A percentile compares a stretch with the other conserved stretches of the same genome.
phyloP scores from a whole-genome alignment of 2,797 vertebrate genomes.

The Rallus crepitans region DNA sequence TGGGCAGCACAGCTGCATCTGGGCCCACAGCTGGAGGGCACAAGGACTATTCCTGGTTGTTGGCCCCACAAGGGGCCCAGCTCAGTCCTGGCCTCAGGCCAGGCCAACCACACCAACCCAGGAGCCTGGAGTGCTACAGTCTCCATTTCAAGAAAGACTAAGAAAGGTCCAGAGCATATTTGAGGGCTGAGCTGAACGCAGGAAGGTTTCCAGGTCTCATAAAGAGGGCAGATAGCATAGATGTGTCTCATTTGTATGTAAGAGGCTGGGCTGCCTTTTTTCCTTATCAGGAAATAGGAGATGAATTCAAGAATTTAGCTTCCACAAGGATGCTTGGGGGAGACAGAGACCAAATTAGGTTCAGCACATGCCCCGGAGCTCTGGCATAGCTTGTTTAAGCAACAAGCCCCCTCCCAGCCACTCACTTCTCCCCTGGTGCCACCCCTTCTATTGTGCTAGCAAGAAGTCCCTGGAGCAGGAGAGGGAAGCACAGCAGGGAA shows the following conservation, averaged over 20 bases:
- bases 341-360: neutral
- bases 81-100: neutral
- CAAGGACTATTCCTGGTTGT: neutral
- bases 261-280: conserved; percentile 19
- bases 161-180: conserved; percentile 51
- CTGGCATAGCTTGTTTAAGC: neutral
- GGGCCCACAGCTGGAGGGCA: conserved; percentile 14
- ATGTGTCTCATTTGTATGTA: neutral
- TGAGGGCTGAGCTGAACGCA: conserved; percentile 23
- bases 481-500: neutral
- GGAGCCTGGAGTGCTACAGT: neutral
- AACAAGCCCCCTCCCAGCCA: neutral
- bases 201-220: conserved; percentile 50
- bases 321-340: neutral
- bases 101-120: neutral
- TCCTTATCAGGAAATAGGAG: conserved; percentile 48
- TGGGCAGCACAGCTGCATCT: neutral
- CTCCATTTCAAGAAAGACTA: neutral
- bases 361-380: rapidly evolving
- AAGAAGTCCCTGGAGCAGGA: neutral
- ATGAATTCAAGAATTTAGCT: neutral
- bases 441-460: conserved; percentile 14
- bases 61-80: conserved; percentile 6
- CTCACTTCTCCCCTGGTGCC: neutral
- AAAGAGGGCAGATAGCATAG: conserved; percentile 31